Evolutionary conservation across 2,888 invertebrate genomes (phyloP), one percentile per base, ranked within the genome.

Genomic region (Parnassius glacialis): DNA sequence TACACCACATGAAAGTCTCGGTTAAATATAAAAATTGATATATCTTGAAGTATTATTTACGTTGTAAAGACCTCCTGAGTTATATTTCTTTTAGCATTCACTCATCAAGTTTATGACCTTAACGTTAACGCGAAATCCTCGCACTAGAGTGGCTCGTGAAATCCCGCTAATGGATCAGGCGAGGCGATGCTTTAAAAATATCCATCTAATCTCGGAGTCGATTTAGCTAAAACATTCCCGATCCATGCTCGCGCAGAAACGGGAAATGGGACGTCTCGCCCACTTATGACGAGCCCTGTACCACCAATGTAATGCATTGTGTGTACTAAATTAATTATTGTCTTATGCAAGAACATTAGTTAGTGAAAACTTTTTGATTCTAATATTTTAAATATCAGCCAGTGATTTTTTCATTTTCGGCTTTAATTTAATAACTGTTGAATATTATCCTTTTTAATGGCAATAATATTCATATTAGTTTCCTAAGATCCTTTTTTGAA

Each of bases 91-190:
- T 64, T 59, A 67, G 59, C 62, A 64, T 64, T 65, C 43, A 55
- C 67, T 67, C 66, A 65, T 67, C 68, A 70, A 72, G 68, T 76
- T 75, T 74, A 76, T 71, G 72, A 71, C 70, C 70, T 75, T 70
- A 75, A 76, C 78, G 77, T 80, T 79, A 79, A 78, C 75, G 79
- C 74, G 74, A 74, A 77, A 79, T 78, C 75, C 76, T 78, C 76
- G 74, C 75, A 76, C 72, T 75, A 65, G 70, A 77, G 75, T 69
- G 76, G 76, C 80, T 84, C 82, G 78, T 81, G 80, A 84, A 83
- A 85, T 81, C 77, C 78, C 75, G 80, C 84, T 87, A 87, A 87
- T 87, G 87, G 87, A 85, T 80, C 76, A 83, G 78, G 80, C 84
- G 83, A 80, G 80, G 81, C 77, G 76, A 77, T 80, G 83, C 78